Percentiles rank a stretch among this genome's conserved stretches.
Evolutionary conservation across 2,888 invertebrate genomes (phyloP).

Genomic region (Acanthosepion pharaonis): DNA sequence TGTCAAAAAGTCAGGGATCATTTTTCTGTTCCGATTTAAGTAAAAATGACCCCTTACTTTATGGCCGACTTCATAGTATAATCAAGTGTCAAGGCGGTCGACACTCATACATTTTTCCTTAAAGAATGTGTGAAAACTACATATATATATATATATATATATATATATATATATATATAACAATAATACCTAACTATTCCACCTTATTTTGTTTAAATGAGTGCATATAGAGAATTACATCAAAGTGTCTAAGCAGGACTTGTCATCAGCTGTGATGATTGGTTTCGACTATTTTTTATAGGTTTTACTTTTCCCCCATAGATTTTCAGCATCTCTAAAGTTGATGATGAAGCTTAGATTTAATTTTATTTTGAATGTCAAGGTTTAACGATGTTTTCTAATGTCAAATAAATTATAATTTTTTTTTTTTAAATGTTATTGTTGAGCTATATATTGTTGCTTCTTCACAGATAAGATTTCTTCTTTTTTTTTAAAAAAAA

Average conservation of each 20-base stretch:
- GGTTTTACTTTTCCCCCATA: background rate
- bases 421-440: too few species aligned
- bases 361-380: background rate
- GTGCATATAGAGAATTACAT: background rate
- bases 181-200: background rate
- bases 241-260: background rate
- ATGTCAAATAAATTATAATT: background rate
- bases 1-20: background rate
- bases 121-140: background rate
- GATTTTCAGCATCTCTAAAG: background rate
- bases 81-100: background rate
- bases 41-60: conserved; percentile 22
- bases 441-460: too few species aligned
- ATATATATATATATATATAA: background rate
- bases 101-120: background rate
- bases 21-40: background rate
- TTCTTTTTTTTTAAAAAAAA: too few species aligned
- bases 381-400: background rate
- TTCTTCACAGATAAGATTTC: background rate
- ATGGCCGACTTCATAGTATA: background rate
- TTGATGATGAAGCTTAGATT: background rate
- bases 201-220: background rate
- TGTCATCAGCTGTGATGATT: background rate
- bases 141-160: background rate
- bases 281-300: background rate